Evolutionary conservation across 2,888 invertebrate species (phyloP).

Genomic region (Ptycholaimellus sp.): DNA sequence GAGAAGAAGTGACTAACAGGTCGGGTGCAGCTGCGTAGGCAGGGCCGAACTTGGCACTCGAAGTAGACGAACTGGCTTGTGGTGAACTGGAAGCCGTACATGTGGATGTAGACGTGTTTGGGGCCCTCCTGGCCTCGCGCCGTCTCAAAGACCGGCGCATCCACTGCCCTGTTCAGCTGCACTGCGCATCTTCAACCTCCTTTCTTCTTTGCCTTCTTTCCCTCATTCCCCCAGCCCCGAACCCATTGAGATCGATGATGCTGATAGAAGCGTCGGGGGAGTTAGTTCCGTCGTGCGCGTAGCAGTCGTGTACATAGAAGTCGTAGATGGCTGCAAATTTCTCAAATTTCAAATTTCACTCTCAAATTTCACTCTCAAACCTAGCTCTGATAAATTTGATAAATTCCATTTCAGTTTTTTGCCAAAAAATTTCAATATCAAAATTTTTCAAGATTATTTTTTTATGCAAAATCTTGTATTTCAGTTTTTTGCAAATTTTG

Average conservation of each 20-base stretch:
- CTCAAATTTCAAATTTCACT: too few relatives aligned
- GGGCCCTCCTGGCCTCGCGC: slow-evolving; percentile 4
- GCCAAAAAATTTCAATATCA: too few relatives aligned
- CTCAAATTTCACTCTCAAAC: background rate
- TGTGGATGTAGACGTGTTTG: slow-evolving; percentile 9
- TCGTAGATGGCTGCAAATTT: slow-evolving; percentile 9
- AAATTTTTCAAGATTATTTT: background rate
- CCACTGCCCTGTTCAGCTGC: slow-evolving; percentile 7
- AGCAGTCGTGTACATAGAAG: slow-evolving; percentile 9
- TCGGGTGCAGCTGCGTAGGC: slow-evolving; percentile 7
- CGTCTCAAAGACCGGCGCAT: slow-evolving; percentile 7
- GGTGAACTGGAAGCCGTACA: slow-evolving; percentile 10
- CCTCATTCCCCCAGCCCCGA: too few relatives aligned
- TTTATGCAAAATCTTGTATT: background rate
- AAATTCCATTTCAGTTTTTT: background rate
- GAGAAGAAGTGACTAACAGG: slow-evolving; percentile 1
- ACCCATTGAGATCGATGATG: slow-evolving; percentile 8
- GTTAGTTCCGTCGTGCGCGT: slow-evolving; percentile 8
- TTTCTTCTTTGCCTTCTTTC: background rate
- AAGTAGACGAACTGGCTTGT: slow-evolving; percentile 8
- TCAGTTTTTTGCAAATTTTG: background rate
- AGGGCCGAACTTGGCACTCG: slow-evolving; percentile 9
- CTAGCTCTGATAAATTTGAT: slow-evolving; percentile 2
- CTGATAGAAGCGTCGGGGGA: slow-evolving; percentile 7
- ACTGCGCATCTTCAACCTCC: slow-evolving; percentile 7